Base-by-base conservation (phyloP, 2,888 invertebrate species). In the Limenitis camilla region DNA sequence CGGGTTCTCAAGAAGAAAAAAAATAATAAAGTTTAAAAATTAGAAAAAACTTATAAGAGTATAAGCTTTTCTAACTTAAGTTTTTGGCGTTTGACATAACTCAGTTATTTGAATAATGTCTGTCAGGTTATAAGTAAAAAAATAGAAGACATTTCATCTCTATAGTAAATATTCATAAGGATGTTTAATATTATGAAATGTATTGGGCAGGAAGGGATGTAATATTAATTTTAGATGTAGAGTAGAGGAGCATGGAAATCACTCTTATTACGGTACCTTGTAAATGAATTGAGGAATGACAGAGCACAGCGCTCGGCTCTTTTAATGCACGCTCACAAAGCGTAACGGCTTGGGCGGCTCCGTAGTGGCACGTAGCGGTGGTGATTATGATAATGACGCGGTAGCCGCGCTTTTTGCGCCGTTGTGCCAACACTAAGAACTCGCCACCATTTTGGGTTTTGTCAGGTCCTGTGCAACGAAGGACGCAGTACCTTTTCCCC, bases 321-420 rank as follows among this genome's bases (percentile, higher is more conserved):
- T 80, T 82, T 85, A 85, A 84, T 83, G 82, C 78, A 78, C 76
- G 76, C 68, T 81, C 80, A 85, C 85, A 86, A 84, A 85, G 84
- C 79, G 78, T 81, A 78, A 79, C 79, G 77, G 78, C 78, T 78
- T 75, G 81, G 81, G 82, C 79, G 81, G 78, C 75, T 66, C 71
- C 77, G 74, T 67, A 70, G 73, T 74, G 78, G 73, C 78, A 79
- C 76, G 78, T 79, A 76, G 81, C 76, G 71, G 68, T 74, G 79
- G 85, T 86, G 84, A 86, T 86, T 86, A 86, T 87, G 81, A 84
- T 86, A 87, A 87, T 86, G 85, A 83, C 79, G 78, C 71, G 78
- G 79, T 81, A 69, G 81, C 76, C 82, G 80, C 81, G 81, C 84
- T 85, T 86, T 86, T 87, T 84, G 78, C 74, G 77, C 65, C 72